Base-by-base conservation (phyloP, 2,797 vertebrate genomes). In the Notolepis coatsorum region DNA sequence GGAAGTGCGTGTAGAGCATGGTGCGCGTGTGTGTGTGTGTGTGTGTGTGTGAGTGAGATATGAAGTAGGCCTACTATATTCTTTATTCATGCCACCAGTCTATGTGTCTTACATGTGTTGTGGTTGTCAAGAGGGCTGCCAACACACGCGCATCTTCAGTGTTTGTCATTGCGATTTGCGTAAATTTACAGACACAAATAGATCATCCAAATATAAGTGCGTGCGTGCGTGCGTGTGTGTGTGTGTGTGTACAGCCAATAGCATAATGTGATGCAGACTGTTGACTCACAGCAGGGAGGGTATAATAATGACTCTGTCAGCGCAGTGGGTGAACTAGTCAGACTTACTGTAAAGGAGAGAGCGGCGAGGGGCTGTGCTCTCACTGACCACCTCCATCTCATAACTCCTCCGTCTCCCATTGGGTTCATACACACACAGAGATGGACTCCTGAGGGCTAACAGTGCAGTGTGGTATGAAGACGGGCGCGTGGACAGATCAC, bases 221-320 rank as follows among this genome's bases (percentile, higher is more conserved):
- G 12, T 38, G 12, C n/a, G 35, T 38, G 12, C n/a, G 12, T 38
- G 35, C n/a, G 5, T 42, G 3, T 54, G 2, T 45, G 20, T 2
- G 0, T 20, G 17, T 33, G 31, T 25, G 35, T 27, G n/a, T 39
- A 12, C 1, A 3, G 10, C 3, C 10, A 5, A 3, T n/a, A 35
- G 60, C 50, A 61, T n/a, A n/a, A 20, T 39, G 57, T 61, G 64
- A 43, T 46, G 12, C 38, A 38, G 55, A 28, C n/a, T 3, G 65
- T 78, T 88, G 84, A 89, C 81, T 89, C 85, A 87, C 68, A 71
- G 73, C n/a, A n/a, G n/a, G n/a, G n/a, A n/a, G n/a, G n/a, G n/a
- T 55, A 45, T 71, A 69, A 59, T 77, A 80, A 86, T 79, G 78
- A 79, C 74, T 79, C 76, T 75, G 70, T 61, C 62, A 63, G 21